A percentile compares a stretch with the other conserved stretches of the same genome.
Conservation (phyloP, 2,113 vertebrate species). For the Malaclemys terrapin region DNA sequence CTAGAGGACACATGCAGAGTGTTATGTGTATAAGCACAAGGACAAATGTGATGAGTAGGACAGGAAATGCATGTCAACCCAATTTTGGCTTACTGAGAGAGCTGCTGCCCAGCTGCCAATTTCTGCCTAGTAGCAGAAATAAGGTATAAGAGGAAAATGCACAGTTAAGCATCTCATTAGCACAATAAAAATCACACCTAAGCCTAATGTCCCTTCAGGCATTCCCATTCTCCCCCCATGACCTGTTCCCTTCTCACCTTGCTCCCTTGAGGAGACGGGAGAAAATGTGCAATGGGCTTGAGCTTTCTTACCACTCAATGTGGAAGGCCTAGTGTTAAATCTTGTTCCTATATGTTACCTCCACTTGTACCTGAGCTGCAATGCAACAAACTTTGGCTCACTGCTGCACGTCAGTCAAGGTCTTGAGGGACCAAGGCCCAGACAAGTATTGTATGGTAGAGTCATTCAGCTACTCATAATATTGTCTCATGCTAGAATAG, state of each 20-base stretch:
- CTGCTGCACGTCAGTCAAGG: not conserved
- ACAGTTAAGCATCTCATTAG: not conserved
- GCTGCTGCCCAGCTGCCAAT: not conserved
- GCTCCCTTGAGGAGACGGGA: not conserved
- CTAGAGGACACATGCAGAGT: not conserved
- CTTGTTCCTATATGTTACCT: not conserved
- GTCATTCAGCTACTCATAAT: not conserved
- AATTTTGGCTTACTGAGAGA: not conserved
- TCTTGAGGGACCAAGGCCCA: not conserved
- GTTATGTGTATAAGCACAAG: not conserved
- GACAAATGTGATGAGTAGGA: accelerated
- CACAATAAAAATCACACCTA: not conserved
- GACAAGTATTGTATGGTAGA: not conserved
- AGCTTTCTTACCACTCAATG: accelerated
- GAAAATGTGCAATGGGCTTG: not conserved
- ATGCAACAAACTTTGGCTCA: not conserved
- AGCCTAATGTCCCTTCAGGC: not conserved
- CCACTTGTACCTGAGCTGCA: not conserved
- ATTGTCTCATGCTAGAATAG: accelerated
- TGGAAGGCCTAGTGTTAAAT: not conserved
- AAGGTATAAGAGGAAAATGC: not conserved
- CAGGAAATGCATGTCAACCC: not conserved
- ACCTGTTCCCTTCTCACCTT: not conserved
- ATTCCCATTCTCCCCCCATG: accelerated
- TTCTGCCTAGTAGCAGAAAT: not conserved